Evolutionary conservation across 92 coral and sea anemone genomes (phyloP), one percentile per base, ranked within the genome.

Genomic region (Metridium senile): DNA sequence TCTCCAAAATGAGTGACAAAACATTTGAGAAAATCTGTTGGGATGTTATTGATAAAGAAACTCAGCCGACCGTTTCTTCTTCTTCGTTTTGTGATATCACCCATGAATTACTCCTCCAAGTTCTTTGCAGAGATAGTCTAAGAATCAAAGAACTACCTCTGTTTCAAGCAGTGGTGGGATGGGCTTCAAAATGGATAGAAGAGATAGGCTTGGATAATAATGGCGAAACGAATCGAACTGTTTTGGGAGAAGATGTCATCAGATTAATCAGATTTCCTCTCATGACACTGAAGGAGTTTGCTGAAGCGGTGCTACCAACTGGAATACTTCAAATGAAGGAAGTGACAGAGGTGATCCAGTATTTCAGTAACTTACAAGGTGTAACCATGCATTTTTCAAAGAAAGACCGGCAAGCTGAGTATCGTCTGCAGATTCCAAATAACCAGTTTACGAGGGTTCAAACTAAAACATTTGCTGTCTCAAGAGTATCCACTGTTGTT

Each of bases 131-230:
- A 27, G 81, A 87, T 19, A 53, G 65, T 26, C 56, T 79, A 70
- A 39, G 57, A 11, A 65, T 84, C 27, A 31, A 46, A 28, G 92
- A 88, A 26, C 63, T 78, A 17, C 68, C 74, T 9, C 49, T 88
- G 52, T 88, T 88, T 53, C 30, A 79, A 68, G 92, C 89, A 22
- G 92, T 88, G 11, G 71, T 78, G 23, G 35, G 65, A 66, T 88
- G 88, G 88, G 86, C 79, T 18, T 33, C 27, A 27, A 49, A 28
- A 26, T 78, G 75, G 67, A 76, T 84, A 35, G 26, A 64, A 22
- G 70, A 66, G 52, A 58, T 72, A 29, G 75, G 64, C 21, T 11
- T 74, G 18, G 67, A 29, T 8, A 49, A 32, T 21, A 82, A 82
- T 17, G 74, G 89, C 3, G 78, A 77, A 58, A 77, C 57, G 33